Percentiles rank a stretch among this genome's conserved stretches.
These are phyloP conservation scores for Marmota monax DNA, from an alignment of 2,113 vertebrate genomes.

Conservation along the genomic window DNA sequence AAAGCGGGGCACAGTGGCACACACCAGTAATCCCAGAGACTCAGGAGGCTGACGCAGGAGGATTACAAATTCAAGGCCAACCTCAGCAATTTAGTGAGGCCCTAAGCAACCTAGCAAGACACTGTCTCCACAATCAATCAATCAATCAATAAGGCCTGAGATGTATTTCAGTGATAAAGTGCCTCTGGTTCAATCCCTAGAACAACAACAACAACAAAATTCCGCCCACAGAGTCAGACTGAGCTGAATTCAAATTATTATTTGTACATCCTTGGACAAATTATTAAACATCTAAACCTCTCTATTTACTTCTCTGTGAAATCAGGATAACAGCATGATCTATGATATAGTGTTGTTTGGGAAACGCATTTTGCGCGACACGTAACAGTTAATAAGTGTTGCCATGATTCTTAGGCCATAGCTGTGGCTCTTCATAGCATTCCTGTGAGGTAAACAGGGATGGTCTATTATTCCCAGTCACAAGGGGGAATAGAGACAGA, in stretches of 20 bases:
- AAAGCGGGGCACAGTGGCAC: too few species aligned
- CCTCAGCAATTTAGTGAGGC: too few species aligned
- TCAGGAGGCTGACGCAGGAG: too few species aligned
- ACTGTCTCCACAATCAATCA: too few species aligned
- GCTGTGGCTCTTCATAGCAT: neutral
- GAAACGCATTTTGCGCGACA: neutral
- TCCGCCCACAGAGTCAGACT: neutral
- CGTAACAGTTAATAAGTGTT: neutral
- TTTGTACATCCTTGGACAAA: neutral
- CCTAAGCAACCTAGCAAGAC: too few species aligned
- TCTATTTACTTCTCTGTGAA: neutral
- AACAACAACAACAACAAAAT: neutral
- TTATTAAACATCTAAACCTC: neutral
- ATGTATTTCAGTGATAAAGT: neutral
- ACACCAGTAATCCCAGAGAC: too few species aligned
- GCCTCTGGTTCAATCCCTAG: neutral
- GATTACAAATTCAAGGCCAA: too few species aligned
- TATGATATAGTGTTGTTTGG: neutral
- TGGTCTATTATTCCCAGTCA: neutral
- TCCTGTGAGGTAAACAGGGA: neutral
- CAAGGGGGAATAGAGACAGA: neutral
- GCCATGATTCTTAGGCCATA: neutral
- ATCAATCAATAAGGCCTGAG: too few species aligned
- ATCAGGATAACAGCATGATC: neutral
- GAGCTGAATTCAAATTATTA: constrained; percentile 18